Evolutionary conservation across 2,113 vertebrate species (phyloP).

Genomic region (Cettia cetti): DNA sequence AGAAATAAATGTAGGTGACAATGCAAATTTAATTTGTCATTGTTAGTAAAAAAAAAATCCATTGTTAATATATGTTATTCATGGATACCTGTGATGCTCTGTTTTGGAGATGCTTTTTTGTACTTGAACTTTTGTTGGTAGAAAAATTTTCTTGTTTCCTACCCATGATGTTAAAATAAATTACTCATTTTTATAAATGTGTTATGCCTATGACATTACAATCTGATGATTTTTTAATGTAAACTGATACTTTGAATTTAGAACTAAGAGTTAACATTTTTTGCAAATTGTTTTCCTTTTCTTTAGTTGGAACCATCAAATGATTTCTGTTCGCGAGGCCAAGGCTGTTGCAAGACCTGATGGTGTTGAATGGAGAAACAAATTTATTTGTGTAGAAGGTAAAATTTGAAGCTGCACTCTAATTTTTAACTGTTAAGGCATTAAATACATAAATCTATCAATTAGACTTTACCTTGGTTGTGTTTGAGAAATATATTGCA

Average conservation of each 20-base stretch:
- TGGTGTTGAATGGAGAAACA: constrained; percentile 87
- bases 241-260: not conserved
- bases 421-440: not conserved
- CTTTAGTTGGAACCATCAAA: constrained; percentile 83
- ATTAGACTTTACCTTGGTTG: not conserved
- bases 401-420: not conserved
- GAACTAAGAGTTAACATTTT: not conserved
- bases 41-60: not conserved
- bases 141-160: not conserved
- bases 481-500: not conserved
- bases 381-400: constrained; percentile 98
- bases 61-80: not conserved
- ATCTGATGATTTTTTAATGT: not conserved
- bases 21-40: not conserved
- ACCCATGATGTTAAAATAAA: not conserved
- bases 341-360: constrained; percentile 81
- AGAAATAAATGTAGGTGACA: not conserved
- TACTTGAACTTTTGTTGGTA: not conserved
- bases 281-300: constrained; percentile 33
- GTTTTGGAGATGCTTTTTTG: not conserved
- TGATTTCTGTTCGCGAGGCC: constrained; percentile 92
- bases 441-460: not conserved
- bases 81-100: not conserved
- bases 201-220: not conserved
- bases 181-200: not conserved